Evolutionary conservation across 2,113 vertebrate genomes (phyloP).

Genomic region (Megaceryle torquata): DNA sequence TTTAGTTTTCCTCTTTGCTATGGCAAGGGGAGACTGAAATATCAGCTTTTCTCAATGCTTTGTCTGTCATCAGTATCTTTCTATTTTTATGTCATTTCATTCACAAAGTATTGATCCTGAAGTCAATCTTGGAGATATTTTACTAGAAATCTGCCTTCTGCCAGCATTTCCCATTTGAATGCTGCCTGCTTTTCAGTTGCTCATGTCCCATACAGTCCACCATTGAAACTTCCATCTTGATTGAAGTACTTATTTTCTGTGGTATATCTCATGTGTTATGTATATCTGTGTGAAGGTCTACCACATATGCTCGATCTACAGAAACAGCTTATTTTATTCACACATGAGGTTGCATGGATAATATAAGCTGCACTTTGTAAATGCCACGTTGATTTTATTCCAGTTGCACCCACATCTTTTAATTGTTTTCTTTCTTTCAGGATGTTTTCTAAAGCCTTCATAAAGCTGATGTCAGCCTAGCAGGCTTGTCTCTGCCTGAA

Average conservation of each 20-base stretch:
- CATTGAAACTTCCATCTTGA: neutral
- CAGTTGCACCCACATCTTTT: neutral
- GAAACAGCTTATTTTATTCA: neutral
- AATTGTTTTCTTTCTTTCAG: conserved; percentile 4
- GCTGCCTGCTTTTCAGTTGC: neutral
- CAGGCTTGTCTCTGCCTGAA: conserved; percentile 33
- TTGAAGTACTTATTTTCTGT: neutral
- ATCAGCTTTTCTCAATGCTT: neutral
- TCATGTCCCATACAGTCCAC: neutral
- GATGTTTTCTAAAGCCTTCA: neutral
- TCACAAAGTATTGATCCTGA: neutral
- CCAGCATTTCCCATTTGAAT: neutral
- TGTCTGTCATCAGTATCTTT: neutral
- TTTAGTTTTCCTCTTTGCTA: neutral
- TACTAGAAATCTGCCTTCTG: neutral
- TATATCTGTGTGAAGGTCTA: neutral
- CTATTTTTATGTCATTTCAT: neutral
- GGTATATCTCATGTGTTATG: fast-evolving
- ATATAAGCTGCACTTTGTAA: neutral
- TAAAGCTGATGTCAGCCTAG: conserved; percentile 42
- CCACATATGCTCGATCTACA: neutral
- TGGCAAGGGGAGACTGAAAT: neutral
- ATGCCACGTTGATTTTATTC: neutral
- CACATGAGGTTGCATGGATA: neutral
- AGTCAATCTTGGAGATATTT: neutral